Evolutionary conservation across 2,888 invertebrate genomes (phyloP), one percentile per base, ranked within the genome.

Genomic region (Pasiphila rectangulata): DNA sequence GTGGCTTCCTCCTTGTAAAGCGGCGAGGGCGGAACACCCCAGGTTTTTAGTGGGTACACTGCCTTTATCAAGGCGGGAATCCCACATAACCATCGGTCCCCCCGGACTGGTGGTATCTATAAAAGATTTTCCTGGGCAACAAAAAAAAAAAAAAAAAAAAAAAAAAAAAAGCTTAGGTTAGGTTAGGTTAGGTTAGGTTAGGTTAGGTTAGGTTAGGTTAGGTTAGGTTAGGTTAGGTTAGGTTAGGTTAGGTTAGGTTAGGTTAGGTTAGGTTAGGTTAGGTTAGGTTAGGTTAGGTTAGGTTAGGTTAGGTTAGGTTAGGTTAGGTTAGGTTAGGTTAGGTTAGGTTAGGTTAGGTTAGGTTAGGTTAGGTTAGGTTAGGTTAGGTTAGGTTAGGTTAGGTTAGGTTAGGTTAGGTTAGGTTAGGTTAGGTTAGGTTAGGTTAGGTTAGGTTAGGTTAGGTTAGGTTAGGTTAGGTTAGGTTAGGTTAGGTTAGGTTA

Each of bases 181-280:
- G 24, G 24, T 24, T 24, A 12, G 35, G 56, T 55, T 64, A 44
- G 47, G 54, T 47, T 54, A 36, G 52, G 48, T 46, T 53, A 42
- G 41, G 46, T 42, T 45, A 41, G 46, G 45, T 29, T 56, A 41
- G 41, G 49, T 24, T 58, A 39, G 38, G 48, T 41, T 56, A 46
- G 55, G 51, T 49, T 54, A 46, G 54, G 56, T 43, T 43, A 43
- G n/a, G 38, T 21, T 37, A 23, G 23, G 37, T 21, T 37, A 23
- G n/a, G n/a, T n/a, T n/a, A n/a, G n/a, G 23, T 21, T 21, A 23
- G 21, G 37, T 37, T 37, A 27, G 41, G 41, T 41, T 41, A 41
- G 32, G 41, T 32, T 32, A 32, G 41, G 32, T 27, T n/a, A 24
- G 21, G 21, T 21, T 21, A 3, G 21, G 21, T 21, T 21, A 21